Conservation (phyloP, 2,888 invertebrate species). For the Tenodera sinensis region DNA sequence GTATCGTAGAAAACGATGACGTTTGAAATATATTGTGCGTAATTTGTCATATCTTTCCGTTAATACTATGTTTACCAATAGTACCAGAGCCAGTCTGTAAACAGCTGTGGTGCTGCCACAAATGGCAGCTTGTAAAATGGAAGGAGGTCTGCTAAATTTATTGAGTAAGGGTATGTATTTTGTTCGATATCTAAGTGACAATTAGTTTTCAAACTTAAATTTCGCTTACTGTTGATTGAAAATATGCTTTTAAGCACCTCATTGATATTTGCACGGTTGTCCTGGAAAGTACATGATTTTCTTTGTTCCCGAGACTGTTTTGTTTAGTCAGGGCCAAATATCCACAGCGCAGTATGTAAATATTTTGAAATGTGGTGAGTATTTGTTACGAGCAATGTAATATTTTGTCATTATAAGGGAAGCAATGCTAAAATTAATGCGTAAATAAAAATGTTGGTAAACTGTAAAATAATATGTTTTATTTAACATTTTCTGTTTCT, state of each 20-base stretch:
- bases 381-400: not conserved
- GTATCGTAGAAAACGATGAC: not conserved
- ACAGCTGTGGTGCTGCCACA: constrained; percentile 32
- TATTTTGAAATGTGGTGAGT: not conserved
- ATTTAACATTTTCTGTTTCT: not conserved
- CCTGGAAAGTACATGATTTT: not conserved
- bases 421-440: not conserved
- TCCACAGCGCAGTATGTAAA: not conserved
- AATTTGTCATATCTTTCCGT: constrained; percentile 20
- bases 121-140: constrained; percentile 30
- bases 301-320: constrained; percentile 24
- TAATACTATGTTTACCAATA: not conserved
- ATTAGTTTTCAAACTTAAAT: not conserved
- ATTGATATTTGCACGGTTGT: not conserved
- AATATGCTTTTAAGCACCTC: not conserved
- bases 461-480: not conserved
- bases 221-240: not conserved
- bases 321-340: constrained; percentile 14
- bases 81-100: constrained; percentile 25
- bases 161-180: constrained; percentile 13
- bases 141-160: constrained; percentile 23
- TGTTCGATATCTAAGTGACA: not conserved
- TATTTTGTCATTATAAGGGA: not conserved
- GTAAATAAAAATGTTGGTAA: not conserved
- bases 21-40: not conserved